Conservation (phyloP, 2,888 invertebrate genomes). For the Caenorhabditis sp. region DNA sequence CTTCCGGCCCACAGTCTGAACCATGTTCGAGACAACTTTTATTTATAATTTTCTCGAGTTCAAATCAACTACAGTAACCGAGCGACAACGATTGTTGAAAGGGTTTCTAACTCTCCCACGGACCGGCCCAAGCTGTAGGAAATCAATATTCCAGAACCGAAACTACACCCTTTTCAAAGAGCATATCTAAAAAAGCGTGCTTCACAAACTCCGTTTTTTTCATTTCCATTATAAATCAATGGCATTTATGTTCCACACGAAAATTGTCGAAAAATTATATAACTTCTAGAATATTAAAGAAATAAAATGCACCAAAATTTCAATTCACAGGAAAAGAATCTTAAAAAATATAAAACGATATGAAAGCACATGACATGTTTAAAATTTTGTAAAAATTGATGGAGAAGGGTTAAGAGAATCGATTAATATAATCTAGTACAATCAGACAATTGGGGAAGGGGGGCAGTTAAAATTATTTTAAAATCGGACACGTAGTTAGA, state of each 20-base stretch:
- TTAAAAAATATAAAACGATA: background rate
- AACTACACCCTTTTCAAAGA: background rate
- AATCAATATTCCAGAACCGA: no score
- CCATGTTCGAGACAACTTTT: no score
- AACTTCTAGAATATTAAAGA: background rate
- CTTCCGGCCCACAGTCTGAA: no score
- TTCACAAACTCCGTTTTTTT: no score
- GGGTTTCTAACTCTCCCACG: no score
- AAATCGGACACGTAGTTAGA: background rate
- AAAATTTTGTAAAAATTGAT: background rate
- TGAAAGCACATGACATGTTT: conserved; percentile 1
- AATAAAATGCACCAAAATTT: background rate
- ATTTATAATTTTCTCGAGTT: no score
- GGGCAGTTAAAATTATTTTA: background rate
- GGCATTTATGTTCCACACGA: background rate
- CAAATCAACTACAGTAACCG: no score
- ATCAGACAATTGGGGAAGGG: background rate
- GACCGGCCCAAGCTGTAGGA: no score
- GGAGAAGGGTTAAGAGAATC: background rate
- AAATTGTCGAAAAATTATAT: background rate
- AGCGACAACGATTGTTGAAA: no score
- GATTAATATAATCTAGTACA: conserved; percentile 1
- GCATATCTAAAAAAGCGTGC: background rate
- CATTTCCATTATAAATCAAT: background rate
- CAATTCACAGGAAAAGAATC: background rate